Evolutionary conservation across 64 coral and sea anemone species (phyloP), one percentile per base, ranked within the genome.

Genomic region (Acropora tenuis): DNA sequence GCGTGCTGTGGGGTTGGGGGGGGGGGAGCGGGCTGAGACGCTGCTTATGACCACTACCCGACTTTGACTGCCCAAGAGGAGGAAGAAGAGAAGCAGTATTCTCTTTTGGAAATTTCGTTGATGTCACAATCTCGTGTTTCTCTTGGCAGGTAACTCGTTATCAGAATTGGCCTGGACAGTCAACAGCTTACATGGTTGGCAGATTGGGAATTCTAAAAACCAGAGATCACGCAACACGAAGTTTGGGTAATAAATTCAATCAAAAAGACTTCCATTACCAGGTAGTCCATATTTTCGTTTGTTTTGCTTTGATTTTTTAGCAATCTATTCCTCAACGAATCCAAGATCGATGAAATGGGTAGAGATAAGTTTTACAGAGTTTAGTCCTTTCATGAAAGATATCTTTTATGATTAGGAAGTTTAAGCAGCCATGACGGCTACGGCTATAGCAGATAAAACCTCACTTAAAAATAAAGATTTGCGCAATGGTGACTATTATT

Each of bases 181-280:
- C 96, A 6, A 93, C 93, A 6, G 78, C 93, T 9, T 98, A 98
- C 72, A 83, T 95, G 90, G 75, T 95, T 41, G 96, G 96, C 43
- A 90, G 93, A 47, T 45, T 90, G 7, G 80, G 58, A 20, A 76
- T 98, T 61, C 80, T 98, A 30, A 79, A 86, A 53, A 88, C 95
- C 65, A 90, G 94, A 88, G 48, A 90, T 48, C 16, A 72, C 19
- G 83, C 93, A 19, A 67, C 40, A 11, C 82, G 48, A n/a, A 45
- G 46, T 41, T 90, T 98, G 16, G 90, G 90, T 17, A 78, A 85
- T 0, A 84, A 88, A 30, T 98, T 98, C 59, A 92, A 78, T 15
- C 77, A 91, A 7, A 91, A 94, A 80, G 95, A 97, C 71, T 97
- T 97, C 20, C 95, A 97, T 88, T 97, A 89, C 67, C 93, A 97